Evolutionary conservation across 2,888 invertebrate species (phyloP), one percentile per base, ranked within the genome.

Genomic region (Hydrotaea cyrtoneurina): DNA sequence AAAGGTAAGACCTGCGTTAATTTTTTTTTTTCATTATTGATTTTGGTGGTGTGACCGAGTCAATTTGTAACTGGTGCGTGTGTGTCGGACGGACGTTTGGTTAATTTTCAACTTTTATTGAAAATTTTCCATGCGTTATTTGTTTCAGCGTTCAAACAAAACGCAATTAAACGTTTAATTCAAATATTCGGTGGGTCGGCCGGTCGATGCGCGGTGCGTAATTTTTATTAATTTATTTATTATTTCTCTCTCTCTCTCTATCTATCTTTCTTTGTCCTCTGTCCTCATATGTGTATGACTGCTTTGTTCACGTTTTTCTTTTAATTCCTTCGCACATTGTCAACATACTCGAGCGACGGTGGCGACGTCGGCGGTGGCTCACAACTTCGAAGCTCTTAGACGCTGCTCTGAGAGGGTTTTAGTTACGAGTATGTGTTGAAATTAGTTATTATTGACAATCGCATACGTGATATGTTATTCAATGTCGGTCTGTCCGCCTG

Each of bases 391-490:
- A 55, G 21, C 55, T 23, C 15, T 59, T 23, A 26, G 23, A 26
- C 5, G 23, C 59, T 26, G 23, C 59, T 59, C 59, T 69, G 21
- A 23, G 69, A 69, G 69, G 69, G 69, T 69, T 69, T 69, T 43
- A 13, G 19, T 46, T n/a, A 17, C 39, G 36, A 8, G 21, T 72
- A 74, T 84, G 80, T 78, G 76, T 85, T 74, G 79, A 82, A 85
- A 85, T 82, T 77, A 82, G 66, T 85, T 85, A 82, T 82, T 85
- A 82, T 85, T 82, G 82, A 85, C 79, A 79, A 66, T 84, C 73
- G 64, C 69, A 80, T 46, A 85, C 85, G 85, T 85, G 85, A 82
- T 79, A 36, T 82, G 85, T 85, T 81, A 74, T 66, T 82, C 82
- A 85, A 85, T 85, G 26, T 59, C 39, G 21, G 69, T 11, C 69